Conservation (phyloP, 2,113 vertebrate genomes). For the Vulpes ferrilata region DNA sequence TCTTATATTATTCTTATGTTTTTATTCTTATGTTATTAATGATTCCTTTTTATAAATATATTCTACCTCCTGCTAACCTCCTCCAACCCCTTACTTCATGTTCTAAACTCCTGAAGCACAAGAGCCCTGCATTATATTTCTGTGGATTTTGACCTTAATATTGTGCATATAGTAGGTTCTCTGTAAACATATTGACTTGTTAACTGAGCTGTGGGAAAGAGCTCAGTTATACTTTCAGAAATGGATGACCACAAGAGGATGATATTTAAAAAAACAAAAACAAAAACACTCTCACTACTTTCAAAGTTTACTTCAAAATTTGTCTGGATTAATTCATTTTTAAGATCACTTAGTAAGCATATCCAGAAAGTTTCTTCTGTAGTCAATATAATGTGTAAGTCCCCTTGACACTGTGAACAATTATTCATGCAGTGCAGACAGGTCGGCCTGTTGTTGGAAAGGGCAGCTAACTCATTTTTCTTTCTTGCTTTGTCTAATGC, state of each 20-base stretch:
- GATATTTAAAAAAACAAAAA: background rate
- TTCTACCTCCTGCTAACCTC: background rate
- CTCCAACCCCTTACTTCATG: background rate
- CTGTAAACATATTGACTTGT: background rate
- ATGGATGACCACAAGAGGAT: background rate
- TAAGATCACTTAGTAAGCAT: slow-evolving; percentile 16
- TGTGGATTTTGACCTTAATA: background rate
- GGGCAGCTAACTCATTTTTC: slow-evolving; percentile 67
- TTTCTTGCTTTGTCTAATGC: slow-evolving; percentile 52
- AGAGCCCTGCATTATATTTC: background rate
- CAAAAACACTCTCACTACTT: background rate
- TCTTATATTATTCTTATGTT: background rate
- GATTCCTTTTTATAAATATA: background rate
- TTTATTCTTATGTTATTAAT: background rate
- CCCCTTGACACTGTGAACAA: background rate
- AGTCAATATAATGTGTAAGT: background rate
- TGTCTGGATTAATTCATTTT: background rate
- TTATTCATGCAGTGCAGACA: slow-evolving; percentile 20
- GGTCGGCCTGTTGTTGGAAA: slow-evolving; percentile 11
- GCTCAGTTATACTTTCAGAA: background rate
- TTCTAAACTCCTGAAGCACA: background rate
- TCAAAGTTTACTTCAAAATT: background rate
- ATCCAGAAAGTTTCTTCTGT: background rate
- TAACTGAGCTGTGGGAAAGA: background rate
- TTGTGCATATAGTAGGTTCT: background rate